A percentile compares a stretch with the other conserved stretches of the same genome.
Conservation (phyloP, 2,888 invertebrate genomes). For the Microplitis deprimator region DNA sequence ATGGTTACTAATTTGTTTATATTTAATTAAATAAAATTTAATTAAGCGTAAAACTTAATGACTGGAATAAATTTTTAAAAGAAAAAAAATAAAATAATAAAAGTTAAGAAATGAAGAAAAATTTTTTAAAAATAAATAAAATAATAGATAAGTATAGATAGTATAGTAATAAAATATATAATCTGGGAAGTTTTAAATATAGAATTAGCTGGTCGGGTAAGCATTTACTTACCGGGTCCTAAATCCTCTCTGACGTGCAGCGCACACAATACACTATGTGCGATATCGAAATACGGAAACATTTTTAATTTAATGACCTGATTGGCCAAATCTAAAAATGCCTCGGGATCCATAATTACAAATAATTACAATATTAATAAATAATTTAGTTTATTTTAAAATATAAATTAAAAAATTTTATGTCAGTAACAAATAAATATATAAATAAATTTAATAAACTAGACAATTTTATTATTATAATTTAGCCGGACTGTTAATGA, state of each 20-base stretch:
- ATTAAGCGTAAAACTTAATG: slow-evolving; percentile 18
- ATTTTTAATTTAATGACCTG: slow-evolving; percentile 99
- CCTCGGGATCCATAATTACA: slow-evolving; percentile 89
- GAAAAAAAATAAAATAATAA: slow-evolving; percentile 18
- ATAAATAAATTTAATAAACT: not conserved
- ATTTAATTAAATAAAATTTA: not conserved
- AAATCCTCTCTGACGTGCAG: slow-evolving; percentile 96
- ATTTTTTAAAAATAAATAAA: slow-evolving; percentile 22
- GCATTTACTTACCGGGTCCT: slow-evolving; percentile 82
- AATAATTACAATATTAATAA: not conserved
- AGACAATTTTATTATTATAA: not conserved
- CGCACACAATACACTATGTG: slow-evolving; percentile 95
- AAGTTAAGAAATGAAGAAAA: not conserved
- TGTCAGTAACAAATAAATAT: not conserved
- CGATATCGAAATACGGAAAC: slow-evolving; percentile 99
- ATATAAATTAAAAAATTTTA: too few species aligned
- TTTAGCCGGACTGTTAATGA: not conserved
- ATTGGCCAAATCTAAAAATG: slow-evolving; percentile 97
- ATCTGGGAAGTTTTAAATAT: slow-evolving; percentile 62
- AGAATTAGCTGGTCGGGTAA: slow-evolving; percentile 63
- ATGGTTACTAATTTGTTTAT: not conserved
- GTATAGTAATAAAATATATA: slow-evolving; percentile 37
- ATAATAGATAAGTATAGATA: slow-evolving; percentile 24
- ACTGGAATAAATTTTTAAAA: slow-evolving; percentile 10
- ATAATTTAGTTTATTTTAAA: not conserved